A percentile compares a stretch with the other conserved stretches of the same genome.
Evolutionary conservation across 2,888 invertebrate species (phyloP).

Genomic region (Choreutis nemorana): DNA sequence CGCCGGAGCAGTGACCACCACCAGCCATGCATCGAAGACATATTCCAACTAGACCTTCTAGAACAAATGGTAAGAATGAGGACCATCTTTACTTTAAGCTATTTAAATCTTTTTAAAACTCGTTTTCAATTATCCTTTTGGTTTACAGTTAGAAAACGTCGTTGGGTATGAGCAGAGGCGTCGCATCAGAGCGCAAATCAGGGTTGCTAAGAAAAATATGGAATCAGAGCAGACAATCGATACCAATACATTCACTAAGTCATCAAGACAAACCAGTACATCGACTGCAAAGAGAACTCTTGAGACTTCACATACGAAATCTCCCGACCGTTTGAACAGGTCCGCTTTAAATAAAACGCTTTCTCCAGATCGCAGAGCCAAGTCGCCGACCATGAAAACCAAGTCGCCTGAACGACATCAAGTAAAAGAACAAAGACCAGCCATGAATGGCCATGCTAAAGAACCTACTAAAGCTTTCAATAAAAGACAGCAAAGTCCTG

Average conservation of each 20-base stretch:
- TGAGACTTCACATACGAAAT: conserved; percentile 18
- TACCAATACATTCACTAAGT: conserved; percentile 22
- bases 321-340: conserved; percentile 28
- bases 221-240: conserved; percentile 30
- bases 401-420: conserved; percentile 12
- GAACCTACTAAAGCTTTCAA: conserved; percentile 20
- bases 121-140: conserved; percentile 11
- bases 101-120: conserved; percentile 4
- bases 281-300: conserved; percentile 20
- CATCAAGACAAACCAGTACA: conserved; percentile 22
- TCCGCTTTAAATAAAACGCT: conserved; percentile 16
- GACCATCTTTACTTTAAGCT: conserved; percentile 13
- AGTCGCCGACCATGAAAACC: conserved; percentile 3
- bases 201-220: conserved; percentile 72
- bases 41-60: conserved; percentile 73
- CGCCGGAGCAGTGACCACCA: conserved; percentile 56
- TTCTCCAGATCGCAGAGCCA: conserved; percentile 12
- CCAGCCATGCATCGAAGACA: conserved; percentile 73
- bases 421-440: conserved; percentile 18
- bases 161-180: conserved; percentile 80
- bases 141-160: conserved; percentile 75
- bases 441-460: conserved; percentile 31
- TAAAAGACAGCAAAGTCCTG: conserved; percentile 33
- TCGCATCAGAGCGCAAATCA: conserved; percentile 78
- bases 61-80: conserved; percentile 72